These are phyloP conservation scores for Diorhabda elongata DNA, from an alignment of 1,140 invertebrate species.

Conservation along the genomic window DNA sequence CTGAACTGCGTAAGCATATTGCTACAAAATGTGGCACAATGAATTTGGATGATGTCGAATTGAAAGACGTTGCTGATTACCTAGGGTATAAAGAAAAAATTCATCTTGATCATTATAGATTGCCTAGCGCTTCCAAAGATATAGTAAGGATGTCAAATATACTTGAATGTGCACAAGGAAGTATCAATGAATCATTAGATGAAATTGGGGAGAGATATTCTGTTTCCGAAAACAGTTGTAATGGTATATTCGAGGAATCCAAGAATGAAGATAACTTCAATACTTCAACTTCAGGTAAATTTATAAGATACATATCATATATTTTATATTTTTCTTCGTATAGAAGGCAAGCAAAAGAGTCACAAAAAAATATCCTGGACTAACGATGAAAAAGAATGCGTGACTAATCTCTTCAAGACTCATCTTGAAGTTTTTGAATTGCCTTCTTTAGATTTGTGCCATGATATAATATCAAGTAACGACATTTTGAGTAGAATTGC, in stretches of 20 bases:
- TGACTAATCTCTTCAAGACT: not conserved
- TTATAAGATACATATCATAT: too few relatives aligned
- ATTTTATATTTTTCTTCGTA: too few relatives aligned
- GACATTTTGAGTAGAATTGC: not conserved
- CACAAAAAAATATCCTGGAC: too few relatives aligned
- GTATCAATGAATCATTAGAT: too few relatives aligned
- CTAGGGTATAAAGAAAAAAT: constrained; percentile 9
- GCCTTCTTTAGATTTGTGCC: not conserved
- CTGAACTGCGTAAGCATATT: not conserved
- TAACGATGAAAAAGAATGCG: not conserved
- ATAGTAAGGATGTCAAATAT: constrained; percentile 8
- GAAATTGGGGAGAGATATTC: too few relatives aligned
- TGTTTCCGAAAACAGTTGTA: not conserved
- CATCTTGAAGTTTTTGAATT: not conserved
- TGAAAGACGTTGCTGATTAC: constrained; percentile 9
- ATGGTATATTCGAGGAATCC: not conserved
- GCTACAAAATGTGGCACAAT: not conserved
- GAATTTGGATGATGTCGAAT: not conserved
- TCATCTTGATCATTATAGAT: constrained; percentile 2
- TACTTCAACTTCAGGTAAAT: too few relatives aligned
- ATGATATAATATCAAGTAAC: not conserved
- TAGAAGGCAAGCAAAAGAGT: too few relatives aligned
- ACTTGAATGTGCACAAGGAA: constrained; percentile 6
- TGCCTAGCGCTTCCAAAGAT: constrained; percentile 5
- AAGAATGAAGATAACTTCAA: not conserved